Conservation (phyloP, 2,113 vertebrate species). For the Sylvilagus bachmani region DNA sequence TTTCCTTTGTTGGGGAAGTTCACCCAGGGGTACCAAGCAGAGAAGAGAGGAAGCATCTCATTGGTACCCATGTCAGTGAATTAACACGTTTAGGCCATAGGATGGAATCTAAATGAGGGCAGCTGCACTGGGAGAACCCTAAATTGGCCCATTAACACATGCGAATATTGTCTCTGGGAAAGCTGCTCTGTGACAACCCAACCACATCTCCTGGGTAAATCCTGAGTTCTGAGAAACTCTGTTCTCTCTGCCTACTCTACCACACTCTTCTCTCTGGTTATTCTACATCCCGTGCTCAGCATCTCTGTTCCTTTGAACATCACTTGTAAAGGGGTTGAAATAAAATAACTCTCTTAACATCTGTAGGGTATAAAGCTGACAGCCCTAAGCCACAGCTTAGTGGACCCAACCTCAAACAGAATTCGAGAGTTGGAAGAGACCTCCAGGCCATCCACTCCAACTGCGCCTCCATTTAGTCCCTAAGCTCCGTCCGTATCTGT, state of each 20-base stretch:
- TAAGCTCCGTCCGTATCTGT: not conserved
- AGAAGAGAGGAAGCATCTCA: not conserved
- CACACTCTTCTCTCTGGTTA: not conserved
- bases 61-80: not conserved
- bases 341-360: not conserved
- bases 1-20: not conserved
- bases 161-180: not conserved
- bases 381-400: not conserved
- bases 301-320: not conserved
- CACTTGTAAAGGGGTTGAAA: not conserved
- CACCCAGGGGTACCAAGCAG: accelerated
- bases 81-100: not conserved
- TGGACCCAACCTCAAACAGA: not conserved
- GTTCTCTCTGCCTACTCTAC: not conserved
- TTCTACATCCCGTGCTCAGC: not conserved
- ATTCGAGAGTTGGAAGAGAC: not conserved
- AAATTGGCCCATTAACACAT: not conserved
- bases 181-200: not conserved
- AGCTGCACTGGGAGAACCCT: not conserved
- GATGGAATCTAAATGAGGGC: not conserved
- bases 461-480: not conserved
- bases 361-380: not conserved
- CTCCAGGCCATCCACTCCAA: not conserved
- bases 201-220: not conserved
- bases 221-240: not conserved